phyloP scores from a whole-genome alignment of 2,113 vertebrate species.

The Actinemys pallida region DNA sequence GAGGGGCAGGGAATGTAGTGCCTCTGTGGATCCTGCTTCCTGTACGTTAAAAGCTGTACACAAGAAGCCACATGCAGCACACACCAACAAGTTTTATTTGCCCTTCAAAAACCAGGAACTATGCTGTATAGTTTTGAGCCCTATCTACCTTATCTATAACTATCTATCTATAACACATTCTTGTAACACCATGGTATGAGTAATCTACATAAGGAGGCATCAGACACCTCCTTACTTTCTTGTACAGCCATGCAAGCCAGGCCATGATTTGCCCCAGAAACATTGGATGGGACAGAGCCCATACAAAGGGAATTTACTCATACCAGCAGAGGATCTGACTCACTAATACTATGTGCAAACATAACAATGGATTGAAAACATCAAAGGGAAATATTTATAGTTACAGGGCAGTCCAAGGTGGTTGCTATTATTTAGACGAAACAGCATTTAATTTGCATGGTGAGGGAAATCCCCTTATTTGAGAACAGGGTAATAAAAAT shows the following conservation, averaged over 20 bases:
- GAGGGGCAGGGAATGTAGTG: not conserved
- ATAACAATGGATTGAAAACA: not conserved
- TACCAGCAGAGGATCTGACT: not conserved
- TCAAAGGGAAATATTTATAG: not conserved
- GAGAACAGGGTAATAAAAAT: not conserved
- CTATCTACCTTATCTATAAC: not conserved
- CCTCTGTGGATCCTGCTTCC: not conserved
- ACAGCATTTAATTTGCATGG: not conserved
- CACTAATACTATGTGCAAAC: not conserved
- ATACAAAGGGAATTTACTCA: not conserved
- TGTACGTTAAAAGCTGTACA: not conserved
- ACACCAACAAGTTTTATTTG: not conserved
- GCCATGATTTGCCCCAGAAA: not conserved
- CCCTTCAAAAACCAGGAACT: not conserved
- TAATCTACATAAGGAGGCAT: no score
- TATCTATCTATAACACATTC: not conserved
- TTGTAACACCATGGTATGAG: no score
- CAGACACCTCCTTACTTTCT: not conserved
- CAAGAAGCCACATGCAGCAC: not conserved
- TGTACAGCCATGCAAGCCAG: not conserved
- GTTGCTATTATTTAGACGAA: not conserved
- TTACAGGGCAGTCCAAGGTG: not conserved
- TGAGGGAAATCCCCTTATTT: not conserved
- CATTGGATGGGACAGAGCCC: not conserved
- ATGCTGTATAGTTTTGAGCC: not conserved